Conservation (phyloP, 2,113 vertebrate species). For the Notiomystis cincta region DNA sequence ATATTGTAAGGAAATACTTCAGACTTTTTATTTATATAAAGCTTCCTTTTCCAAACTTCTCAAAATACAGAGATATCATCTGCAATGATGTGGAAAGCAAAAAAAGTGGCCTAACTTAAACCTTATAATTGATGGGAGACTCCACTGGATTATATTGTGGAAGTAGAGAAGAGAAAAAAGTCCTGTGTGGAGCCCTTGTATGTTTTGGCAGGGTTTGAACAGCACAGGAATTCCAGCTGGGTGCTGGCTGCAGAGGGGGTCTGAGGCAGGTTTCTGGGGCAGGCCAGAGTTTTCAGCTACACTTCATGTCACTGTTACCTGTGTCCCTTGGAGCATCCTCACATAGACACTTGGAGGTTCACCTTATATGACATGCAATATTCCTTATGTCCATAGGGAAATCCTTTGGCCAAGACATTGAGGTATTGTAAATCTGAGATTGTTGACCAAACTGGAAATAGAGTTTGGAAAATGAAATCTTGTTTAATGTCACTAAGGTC, state of each 20-base stretch:
- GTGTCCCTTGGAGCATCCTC: neutral
- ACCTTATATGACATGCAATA: neutral
- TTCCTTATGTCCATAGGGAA: neutral
- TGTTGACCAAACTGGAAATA: neutral
- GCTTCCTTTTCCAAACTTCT: neutral
- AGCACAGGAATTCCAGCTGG: neutral
- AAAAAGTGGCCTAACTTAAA: neutral
- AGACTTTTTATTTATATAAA: neutral
- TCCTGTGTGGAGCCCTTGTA: accelerated
- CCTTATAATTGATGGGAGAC: neutral
- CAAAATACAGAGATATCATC: neutral
- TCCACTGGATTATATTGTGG: neutral
- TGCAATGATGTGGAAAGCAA: neutral
- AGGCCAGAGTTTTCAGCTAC: neutral
- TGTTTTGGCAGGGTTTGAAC: neutral
- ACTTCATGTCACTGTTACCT: neutral
- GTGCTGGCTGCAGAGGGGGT: neutral
- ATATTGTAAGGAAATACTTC: neutral
- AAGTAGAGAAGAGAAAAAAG: neutral
- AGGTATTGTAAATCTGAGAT: neutral
- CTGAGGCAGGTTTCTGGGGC: neutral
- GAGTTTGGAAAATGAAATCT: neutral
- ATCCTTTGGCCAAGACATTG: neutral
- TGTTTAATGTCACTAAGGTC: neutral
- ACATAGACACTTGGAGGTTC: neutral